These are phyloP conservation scores for Dynastes maya DNA, from an alignment of 2,888 invertebrate genomes.

Conservation along the genomic window DNA sequence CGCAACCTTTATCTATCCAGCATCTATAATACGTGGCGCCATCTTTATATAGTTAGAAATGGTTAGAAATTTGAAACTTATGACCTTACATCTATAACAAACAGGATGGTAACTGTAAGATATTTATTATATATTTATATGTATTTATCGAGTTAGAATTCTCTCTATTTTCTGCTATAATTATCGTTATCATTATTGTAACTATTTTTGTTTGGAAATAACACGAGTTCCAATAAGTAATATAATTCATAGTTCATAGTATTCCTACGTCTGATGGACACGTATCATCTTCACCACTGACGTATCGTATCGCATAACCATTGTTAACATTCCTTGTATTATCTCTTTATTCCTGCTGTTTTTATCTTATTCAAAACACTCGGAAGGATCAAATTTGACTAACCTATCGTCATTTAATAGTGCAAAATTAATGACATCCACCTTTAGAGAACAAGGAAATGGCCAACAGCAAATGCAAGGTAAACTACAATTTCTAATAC, in stretches of 20 bases:
- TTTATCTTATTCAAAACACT: neutral
- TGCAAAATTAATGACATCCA: constrained; percentile 16
- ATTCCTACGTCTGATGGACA: neutral
- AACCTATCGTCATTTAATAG: neutral
- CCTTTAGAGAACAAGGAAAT: constrained; percentile 21
- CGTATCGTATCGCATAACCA: constrained; percentile 5
- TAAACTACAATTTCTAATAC: constrained; percentile 9
- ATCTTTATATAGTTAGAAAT: too few species aligned
- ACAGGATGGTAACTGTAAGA: too few species aligned
- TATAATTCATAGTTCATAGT: neutral
- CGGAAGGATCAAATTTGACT: neutral
- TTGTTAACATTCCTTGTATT: constrained; percentile 5
- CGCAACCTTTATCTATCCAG: too few species aligned
- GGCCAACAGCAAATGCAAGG: constrained; percentile 51
- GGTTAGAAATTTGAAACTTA: too few species aligned
- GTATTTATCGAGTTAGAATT: too few species aligned
- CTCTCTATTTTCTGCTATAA: neutral
- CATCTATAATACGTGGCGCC: too few species aligned
- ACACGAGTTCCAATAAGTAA: neutral
- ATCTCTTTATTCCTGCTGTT: neutral
- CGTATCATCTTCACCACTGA: neutral
- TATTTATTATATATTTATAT: too few species aligned
- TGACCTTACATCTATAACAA: too few species aligned
- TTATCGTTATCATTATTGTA: constrained; percentile 2
- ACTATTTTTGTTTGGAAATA: neutral